phyloP scores from a whole-genome alignment of 2,113 vertebrate genomes.

The Coturnix japonica region DNA sequence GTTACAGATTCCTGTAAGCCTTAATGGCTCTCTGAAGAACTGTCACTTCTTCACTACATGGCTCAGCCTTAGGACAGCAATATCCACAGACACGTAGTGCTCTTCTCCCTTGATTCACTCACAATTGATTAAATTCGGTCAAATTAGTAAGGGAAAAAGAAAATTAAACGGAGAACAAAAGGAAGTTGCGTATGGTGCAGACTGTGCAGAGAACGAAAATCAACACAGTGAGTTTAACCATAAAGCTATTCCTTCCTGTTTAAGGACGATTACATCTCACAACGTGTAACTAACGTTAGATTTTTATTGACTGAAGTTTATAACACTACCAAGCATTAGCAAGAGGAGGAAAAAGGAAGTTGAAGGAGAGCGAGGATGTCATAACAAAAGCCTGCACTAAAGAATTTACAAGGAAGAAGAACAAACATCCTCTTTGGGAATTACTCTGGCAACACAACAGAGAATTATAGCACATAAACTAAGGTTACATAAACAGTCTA shows the following conservation, averaged over 20 bases:
- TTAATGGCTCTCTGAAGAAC: slow-evolving; percentile 38
- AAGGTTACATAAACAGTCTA: slow-evolving; percentile 76
- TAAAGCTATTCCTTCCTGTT: not conserved
- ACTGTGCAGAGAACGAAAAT: not conserved
- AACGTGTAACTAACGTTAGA: not conserved
- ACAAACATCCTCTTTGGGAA: slow-evolving; percentile 75
- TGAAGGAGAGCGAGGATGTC: slow-evolving; percentile 2
- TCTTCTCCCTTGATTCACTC: slow-evolving; percentile 11
- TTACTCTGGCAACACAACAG: slow-evolving; percentile 69
- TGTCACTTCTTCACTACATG: not conserved
- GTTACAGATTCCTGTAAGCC: slow-evolving; percentile 56
- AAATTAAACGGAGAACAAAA: not conserved
- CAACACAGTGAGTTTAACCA: slow-evolving; percentile 1
- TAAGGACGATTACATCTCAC: not conserved
- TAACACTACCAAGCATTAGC: not conserved
- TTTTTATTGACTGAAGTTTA: slow-evolving; percentile 16
- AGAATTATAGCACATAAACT: slow-evolving; percentile 76
- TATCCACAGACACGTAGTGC: not conserved
- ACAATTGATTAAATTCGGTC: not conserved
- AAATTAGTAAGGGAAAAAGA: not conserved
- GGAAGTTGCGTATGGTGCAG: not conserved
- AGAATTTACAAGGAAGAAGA: slow-evolving; percentile 72
- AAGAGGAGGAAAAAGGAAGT: not conserved
- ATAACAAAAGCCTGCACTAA: slow-evolving; percentile 39
- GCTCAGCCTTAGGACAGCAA: not conserved